Evolutionary conservation across 2,113 vertebrate species (phyloP), one percentile per base, ranked within the genome.

Genomic region (Myiagra hebetior): DNA sequence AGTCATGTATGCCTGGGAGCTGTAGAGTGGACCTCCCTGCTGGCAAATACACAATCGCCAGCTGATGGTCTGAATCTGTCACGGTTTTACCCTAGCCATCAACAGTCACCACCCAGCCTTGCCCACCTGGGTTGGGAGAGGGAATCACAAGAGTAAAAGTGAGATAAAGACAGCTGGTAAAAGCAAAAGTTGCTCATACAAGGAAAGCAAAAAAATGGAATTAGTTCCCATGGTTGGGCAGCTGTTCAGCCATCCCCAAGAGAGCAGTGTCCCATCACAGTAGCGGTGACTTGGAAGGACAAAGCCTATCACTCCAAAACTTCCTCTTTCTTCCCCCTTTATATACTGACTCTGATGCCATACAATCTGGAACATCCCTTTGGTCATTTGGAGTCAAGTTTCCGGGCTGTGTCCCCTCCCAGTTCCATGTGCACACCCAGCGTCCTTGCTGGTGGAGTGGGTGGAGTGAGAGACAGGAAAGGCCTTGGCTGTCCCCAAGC

Each of bases 1-100:
- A 77, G 6, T 33, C 0, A 0, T 3, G 0, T 28, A 9, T 28
- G 10, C 17, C 11, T 76, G 11, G 33, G 28, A 17, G 21, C 27
- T 0, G 0, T 7, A n/a, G 0, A 60, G 18, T 4, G 30, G 24
- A 52, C 5, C 3, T 79, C 8, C 24, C 20, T 63, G 22, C 17
- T 67, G 30, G 15, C 47, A 82, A 57, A 37, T 16, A 53, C 14
- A 18, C 11, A 35, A 33, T 17, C 24, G 10, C 4, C 31, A 28
- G 9, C 3, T 75, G 13, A 26, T 59, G 63, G 19, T 17, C 35
- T 59, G 31, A 14, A 55, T 39, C 35, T 37, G 31, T 28, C 31
- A 28, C 17, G 42, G 42, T 20, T 84, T 63, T 50, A 33, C 2
- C 2, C 7, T 18, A 55, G 31, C 8, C 20, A 41, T 7, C 63